Evolutionary conservation across 2,113 vertebrate genomes (phyloP).

Genomic region (Kryptolebias marmoratus): DNA sequence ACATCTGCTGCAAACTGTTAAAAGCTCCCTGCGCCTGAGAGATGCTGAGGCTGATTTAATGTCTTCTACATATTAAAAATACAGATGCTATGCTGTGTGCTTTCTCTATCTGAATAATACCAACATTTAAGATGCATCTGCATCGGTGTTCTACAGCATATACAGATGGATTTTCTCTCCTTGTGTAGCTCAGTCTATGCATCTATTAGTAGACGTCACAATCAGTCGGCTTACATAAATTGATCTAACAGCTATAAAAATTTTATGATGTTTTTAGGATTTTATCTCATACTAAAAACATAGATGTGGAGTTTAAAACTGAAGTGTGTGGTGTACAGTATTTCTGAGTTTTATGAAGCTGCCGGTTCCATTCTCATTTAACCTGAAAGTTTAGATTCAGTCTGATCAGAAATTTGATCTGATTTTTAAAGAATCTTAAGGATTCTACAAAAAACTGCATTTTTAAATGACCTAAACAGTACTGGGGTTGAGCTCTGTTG

Average conservation of each 20-base stretch:
- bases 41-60: constrained; percentile 35
- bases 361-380: background rate
- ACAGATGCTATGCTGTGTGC: constrained; percentile 18
- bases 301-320: background rate
- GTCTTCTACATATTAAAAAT: constrained; percentile 17
- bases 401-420: constrained; percentile 10
- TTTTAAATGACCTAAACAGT: constrained; percentile 31
- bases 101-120: background rate
- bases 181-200: background rate
- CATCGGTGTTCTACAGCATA: background rate
- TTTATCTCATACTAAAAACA: constrained; percentile 13
- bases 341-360: constrained; percentile 4
- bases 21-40: constrained; percentile 37
- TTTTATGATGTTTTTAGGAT: background rate
- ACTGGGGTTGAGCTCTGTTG: constrained; percentile 27
- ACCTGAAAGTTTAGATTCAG: background rate
- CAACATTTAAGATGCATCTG: background rate
- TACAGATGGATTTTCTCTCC: background rate
- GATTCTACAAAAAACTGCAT: background rate
- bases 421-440: background rate
- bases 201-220: background rate
- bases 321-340: background rate
- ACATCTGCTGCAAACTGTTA: constrained; percentile 64
- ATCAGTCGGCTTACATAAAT: background rate
- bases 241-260: background rate